Conservation (phyloP, 1,140 invertebrate genomes). For the Bradynema listronoti region DNA sequence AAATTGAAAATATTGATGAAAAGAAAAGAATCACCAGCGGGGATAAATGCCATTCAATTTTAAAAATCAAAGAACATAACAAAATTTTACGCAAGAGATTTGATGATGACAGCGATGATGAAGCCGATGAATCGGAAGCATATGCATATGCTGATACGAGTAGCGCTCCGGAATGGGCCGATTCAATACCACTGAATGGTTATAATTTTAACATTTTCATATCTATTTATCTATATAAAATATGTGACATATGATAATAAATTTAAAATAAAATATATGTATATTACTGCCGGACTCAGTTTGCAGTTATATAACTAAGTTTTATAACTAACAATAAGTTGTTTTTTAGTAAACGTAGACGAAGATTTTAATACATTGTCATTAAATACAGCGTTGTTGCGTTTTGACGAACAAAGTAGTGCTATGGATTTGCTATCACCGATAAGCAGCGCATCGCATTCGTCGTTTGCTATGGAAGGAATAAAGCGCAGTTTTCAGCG, state of each 20-base stretch:
- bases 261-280: background rate
- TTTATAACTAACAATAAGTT: background rate
- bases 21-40: too few species aligned
- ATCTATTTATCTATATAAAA: background rate
- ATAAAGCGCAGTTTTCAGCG: too few species aligned
- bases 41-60: too few species aligned
- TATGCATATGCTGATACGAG: slow-evolving; percentile 6
- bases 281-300: background rate
- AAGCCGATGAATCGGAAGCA: slow-evolving; percentile 8
- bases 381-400: slow-evolving; percentile 28
- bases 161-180: slow-evolving; percentile 23
- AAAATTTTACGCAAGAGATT: too few species aligned
- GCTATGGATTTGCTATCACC: background rate
- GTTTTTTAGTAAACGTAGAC: slow-evolving; percentile 26
- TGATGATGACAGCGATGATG: slow-evolving; percentile 1
- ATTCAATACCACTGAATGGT: slow-evolving; percentile 9
- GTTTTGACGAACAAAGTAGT: slow-evolving; percentile 19
- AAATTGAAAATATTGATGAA: too few species aligned
- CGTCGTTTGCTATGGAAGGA: slow-evolving; percentile 2
- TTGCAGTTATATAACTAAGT: slow-evolving; percentile 7
- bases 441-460: background rate
- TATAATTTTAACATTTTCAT: background rate
- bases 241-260: background rate
- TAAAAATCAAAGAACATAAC: too few species aligned
- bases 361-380: slow-evolving; percentile 32